Percentiles rank a stretch among this genome's conserved stretches.
phyloP scores from a whole-genome alignment of 2,113 vertebrate species.

The Scalopus aquaticus region DNA sequence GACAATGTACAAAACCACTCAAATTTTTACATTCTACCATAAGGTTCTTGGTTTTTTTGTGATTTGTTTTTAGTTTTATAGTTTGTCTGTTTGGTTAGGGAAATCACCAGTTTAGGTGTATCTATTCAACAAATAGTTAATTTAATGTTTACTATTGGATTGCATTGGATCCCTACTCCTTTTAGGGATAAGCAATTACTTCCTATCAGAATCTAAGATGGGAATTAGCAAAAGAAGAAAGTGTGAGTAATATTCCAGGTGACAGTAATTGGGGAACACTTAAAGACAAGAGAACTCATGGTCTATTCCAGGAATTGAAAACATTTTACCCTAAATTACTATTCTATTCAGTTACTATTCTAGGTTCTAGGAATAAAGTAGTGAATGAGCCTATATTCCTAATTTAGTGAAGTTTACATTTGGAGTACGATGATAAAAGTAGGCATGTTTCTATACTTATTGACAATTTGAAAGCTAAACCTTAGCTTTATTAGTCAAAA shows the following conservation, averaged over 20 bases:
- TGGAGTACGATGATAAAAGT: not conserved
- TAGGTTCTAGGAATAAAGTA: not conserved
- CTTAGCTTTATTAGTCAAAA: not conserved
- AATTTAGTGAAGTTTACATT: not conserved
- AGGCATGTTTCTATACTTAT: not conserved
- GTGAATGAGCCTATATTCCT: not conserved
- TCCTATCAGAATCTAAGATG: not conserved
- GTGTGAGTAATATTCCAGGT: not conserved
- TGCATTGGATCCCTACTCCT: not conserved
- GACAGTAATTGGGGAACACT: not conserved
- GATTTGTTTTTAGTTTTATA: not conserved
- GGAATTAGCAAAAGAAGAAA: not conserved
- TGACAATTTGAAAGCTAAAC: not conserved
- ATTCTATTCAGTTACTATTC: not conserved
- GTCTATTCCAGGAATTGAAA: not conserved
- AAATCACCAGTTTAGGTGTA: conserved; percentile 1
- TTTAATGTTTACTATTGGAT: not conserved
- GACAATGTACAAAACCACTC: not conserved
- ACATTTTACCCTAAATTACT: not conserved
- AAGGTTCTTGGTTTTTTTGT: not conserved
- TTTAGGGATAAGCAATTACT: not conserved
- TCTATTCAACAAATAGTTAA: not conserved
- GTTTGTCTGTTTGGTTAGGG: not conserved
- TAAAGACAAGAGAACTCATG: not conserved
- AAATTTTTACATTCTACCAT: not conserved